Percentiles rank a stretch among this genome's conserved stretches.
Conservation (phyloP, 1,140 invertebrate genomes). For the Panagrolaimus sp. region DNA sequence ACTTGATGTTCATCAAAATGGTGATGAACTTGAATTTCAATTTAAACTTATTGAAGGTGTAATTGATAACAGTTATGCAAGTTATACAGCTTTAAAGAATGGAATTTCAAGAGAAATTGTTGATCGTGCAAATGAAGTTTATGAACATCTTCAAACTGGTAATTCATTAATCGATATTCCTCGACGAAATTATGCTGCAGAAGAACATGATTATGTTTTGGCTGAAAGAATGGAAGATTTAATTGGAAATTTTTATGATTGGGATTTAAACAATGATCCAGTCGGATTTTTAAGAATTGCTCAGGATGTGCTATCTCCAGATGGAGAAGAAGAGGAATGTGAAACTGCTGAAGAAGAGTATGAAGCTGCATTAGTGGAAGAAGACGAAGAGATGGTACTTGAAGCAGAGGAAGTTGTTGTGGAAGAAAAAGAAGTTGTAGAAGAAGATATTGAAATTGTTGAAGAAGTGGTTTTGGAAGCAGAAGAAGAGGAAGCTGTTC, state of each 20-base stretch:
- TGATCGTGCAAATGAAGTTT: slow-evolving; percentile 40
- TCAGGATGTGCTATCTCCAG: neutral
- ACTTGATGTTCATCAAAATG: slow-evolving; percentile 40
- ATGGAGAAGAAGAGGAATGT: neutral
- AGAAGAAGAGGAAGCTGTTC: too few species aligned
- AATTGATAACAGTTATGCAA: slow-evolving; percentile 42
- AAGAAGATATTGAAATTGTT: too few species aligned
- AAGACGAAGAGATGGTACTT: too few species aligned
- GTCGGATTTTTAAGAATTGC: neutral
- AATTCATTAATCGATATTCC: neutral
- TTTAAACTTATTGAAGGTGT: slow-evolving; percentile 44
- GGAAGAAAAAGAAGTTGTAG: too few species aligned
- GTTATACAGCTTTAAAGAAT: slow-evolving; percentile 44
- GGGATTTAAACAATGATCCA: neutral
- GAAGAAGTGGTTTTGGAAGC: too few species aligned
- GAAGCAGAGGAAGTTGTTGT: too few species aligned
- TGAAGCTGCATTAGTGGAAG: too few species aligned
- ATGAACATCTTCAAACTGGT: neutral
- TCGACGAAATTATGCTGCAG: neutral
- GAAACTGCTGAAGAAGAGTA: too few species aligned
- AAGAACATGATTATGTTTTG: neutral
- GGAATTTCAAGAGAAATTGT: slow-evolving; percentile 42
- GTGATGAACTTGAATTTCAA: slow-evolving; percentile 34
- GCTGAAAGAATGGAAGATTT: neutral
- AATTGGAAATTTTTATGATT: neutral